These are phyloP conservation scores for Sturnus vulgaris DNA, from an alignment of 2,113 vertebrate genomes.

Conservation along the genomic window DNA sequence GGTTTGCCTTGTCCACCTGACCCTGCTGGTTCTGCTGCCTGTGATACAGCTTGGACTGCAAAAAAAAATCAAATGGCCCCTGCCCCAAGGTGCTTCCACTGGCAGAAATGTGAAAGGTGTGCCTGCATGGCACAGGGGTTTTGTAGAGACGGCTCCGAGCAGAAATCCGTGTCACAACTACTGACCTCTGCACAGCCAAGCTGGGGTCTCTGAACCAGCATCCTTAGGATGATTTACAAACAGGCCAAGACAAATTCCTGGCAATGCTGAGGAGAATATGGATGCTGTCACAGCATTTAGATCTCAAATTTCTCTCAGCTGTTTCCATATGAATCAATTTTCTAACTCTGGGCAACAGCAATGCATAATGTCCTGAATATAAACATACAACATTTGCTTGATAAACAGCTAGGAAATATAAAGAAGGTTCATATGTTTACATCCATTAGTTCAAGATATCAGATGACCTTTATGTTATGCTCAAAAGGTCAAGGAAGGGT, in stretches of 20 bases:
- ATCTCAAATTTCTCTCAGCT: neutral
- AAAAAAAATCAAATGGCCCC: neutral
- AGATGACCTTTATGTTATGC: neutral
- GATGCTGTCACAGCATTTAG: neutral
- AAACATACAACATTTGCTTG: neutral
- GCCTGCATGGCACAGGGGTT: neutral
- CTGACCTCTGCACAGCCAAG: neutral
- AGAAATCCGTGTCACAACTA: neutral
- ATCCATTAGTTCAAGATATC: neutral
- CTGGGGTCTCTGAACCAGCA: neutral
- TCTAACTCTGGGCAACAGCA: neutral
- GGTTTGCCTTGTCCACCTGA: no score
- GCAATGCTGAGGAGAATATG: neutral
- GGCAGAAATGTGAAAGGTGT: neutral
- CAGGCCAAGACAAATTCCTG: neutral
- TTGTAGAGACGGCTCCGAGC: neutral
- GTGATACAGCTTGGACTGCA: no score
- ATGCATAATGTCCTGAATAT: neutral
- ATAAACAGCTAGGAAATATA: neutral
- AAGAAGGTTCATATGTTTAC: neutral
- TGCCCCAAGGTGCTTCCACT: neutral
- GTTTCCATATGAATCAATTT: constrained; percentile 17
- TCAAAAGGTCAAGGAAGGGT: neutral
- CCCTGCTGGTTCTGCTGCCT: neutral
- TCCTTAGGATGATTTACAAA: neutral